phyloP scores from a whole-genome alignment of 2,797 vertebrate species.

The Coluber constrictor region DNA sequence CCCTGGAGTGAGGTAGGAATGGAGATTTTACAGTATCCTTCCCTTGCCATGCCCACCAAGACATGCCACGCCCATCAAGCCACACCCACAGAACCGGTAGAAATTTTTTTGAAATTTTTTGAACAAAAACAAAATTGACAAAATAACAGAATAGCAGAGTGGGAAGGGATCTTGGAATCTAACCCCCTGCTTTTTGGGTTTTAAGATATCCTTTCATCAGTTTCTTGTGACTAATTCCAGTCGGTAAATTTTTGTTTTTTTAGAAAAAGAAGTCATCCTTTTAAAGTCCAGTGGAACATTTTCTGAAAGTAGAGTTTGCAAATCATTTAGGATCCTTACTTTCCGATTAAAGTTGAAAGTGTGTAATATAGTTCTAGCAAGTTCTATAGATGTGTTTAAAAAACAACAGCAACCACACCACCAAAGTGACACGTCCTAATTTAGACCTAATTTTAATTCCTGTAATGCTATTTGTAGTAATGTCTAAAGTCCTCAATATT shows the following conservation, averaged over 20 bases:
- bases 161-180: background rate
- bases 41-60: too few relatives aligned
- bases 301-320: background rate
- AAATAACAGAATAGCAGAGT: background rate
- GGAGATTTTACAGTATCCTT: too few relatives aligned
- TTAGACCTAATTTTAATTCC: slow-evolving; percentile 71
- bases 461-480: slow-evolving; percentile 74
- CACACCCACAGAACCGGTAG: too few relatives aligned
- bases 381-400: background rate
- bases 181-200: background rate
- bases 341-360: slow-evolving; percentile 8
- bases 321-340: background rate
- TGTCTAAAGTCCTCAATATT: slow-evolving; percentile 69
- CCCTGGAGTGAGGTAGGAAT: too few relatives aligned
- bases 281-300: too few relatives aligned
- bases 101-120: too few relatives aligned
- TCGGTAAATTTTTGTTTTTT: background rate
- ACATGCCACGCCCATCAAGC: too few relatives aligned
- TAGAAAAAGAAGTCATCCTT: background rate
- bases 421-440: slow-evolving; percentile 63
- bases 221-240: background rate
- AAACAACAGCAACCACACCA: slow-evolving; percentile 38
- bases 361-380: background rate
- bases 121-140: too few relatives aligned
- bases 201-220: background rate